Evolutionary conservation across 2,797 vertebrate genomes (phyloP).

Genomic region (Poeciliopsis infans): DNA sequence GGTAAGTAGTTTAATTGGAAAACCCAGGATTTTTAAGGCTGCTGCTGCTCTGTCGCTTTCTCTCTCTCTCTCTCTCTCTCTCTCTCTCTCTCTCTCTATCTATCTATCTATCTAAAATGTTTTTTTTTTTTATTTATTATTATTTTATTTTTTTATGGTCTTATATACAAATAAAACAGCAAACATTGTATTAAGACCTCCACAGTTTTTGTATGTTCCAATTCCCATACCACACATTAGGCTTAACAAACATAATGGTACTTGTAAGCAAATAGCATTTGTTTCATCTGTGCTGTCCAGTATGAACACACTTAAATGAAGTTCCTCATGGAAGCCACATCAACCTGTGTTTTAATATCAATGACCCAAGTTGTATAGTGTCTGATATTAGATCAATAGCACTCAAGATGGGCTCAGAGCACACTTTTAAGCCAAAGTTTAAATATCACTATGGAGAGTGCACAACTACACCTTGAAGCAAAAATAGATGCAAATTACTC

Average conservation of each 20-base stretch:
- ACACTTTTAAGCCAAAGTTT: background rate
- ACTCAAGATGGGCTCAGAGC: background rate
- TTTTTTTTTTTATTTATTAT: background rate
- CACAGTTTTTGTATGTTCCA: too few species aligned
- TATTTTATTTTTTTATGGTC: background rate
- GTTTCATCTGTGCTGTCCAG: too few species aligned
- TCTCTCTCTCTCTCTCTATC: too few species aligned
- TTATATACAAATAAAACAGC: background rate
- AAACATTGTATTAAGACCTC: background rate
- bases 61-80: too few species aligned
- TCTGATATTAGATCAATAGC: background rate
- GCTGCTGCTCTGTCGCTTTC: too few species aligned
- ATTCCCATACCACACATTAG: too few species aligned
- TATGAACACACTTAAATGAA: too few species aligned
- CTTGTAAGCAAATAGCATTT: too few species aligned
- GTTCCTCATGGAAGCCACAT: background rate
- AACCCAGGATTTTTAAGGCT: too few species aligned
- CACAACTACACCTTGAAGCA: background rate
- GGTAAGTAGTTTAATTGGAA: too few species aligned
- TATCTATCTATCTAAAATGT: too few species aligned
- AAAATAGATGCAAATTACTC: background rate
- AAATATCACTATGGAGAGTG: background rate
- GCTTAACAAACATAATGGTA: too few species aligned
- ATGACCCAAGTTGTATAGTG: background rate
- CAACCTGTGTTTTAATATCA: background rate